A percentile compares a stretch with the other conserved stretches of the same genome.
Conservation (phyloP, 1,140 invertebrate genomes). For the Bicyclus anynana region DNA sequence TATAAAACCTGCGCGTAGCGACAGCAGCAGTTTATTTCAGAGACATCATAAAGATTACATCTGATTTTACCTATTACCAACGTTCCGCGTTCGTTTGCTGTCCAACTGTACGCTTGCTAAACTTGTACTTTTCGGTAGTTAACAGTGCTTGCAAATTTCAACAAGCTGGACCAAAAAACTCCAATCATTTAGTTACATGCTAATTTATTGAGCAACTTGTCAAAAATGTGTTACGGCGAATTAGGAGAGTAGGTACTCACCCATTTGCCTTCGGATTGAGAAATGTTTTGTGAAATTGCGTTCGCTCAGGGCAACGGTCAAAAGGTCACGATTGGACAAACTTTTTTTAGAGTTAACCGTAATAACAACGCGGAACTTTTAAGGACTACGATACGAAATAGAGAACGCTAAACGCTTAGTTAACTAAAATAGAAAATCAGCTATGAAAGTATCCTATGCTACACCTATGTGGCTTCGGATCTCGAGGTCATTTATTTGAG, state of each 20-base stretch:
- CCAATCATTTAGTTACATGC: constrained; percentile 2
- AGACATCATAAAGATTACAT: too few species aligned
- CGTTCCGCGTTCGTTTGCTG: too few species aligned
- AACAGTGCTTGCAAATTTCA: not conserved
- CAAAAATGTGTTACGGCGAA: not conserved
- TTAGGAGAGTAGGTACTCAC: not conserved
- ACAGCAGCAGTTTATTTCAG: too few species aligned
- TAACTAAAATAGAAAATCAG: too few species aligned
- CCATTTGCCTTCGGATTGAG: not conserved
- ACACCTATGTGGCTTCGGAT: too few species aligned
- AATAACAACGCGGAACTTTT: too few species aligned
- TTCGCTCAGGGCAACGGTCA: not conserved
- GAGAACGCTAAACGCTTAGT: too few species aligned
- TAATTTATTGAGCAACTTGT: constrained; percentile 1
- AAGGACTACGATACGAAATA: too few species aligned
- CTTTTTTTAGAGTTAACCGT: not conserved
- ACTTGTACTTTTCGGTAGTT: not conserved
- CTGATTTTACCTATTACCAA: too few species aligned
- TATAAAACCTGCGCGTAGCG: too few species aligned
- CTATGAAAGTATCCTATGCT: too few species aligned
- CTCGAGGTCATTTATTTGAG: too few species aligned
- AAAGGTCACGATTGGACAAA: not conserved
- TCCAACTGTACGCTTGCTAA: not conserved
- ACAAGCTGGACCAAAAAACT: not conserved
- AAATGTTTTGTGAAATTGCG: not conserved